Evolutionary conservation across 2,797 vertebrate species (phyloP), one percentile per base, ranked within the genome.

Genomic region (Podargus strigoides): DNA sequence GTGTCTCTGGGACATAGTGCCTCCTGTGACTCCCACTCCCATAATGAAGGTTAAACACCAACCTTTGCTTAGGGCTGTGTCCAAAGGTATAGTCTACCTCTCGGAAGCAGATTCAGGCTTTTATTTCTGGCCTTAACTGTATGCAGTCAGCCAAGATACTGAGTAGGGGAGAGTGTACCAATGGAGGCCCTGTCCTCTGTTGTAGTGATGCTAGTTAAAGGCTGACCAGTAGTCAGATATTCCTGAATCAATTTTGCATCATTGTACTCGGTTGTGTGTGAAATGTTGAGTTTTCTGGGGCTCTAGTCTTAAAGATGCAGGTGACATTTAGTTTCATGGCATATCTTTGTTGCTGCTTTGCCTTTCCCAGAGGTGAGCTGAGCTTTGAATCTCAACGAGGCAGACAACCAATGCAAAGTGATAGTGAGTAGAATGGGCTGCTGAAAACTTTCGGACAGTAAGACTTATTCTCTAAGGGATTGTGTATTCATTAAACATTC

Each of bases 11-110:
- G 49, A 36, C 77, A 53, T 14, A 36, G 87, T 79, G 32, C 63
- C 59, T 93, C 59, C 32, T 23, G 27, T 58, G 75, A 77, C 64
- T 79, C 17, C 76, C 32, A 10, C 42, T 85, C 50, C 17, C 28
- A n/a, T 60, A 30, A 44, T 77, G 86, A 82, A 89, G 67, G 47
- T 90, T 92, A 89, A 87, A 77, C 23, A 60, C 81, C 89, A 97
- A 92, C 92, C 90, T 96, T 97, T 93, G 90, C 56, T 89, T 90
- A 28, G 84, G 94, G 93, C 75, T 90, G 89, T 89, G 90, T 39
- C 90, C 59, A 60, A 59, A 67, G 26, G 66, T 55, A 75, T 19
- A 68, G 32, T 26, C 81, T 86, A 14, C 30, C 6, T 89, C 89
- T 58, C 3, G 8, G 81, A 73, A 79, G 41, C 28, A 82, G 42